These are phyloP conservation scores for Rosalia funebris DNA, from an alignment of 2,888 invertebrate species.

Conservation along the genomic window DNA sequence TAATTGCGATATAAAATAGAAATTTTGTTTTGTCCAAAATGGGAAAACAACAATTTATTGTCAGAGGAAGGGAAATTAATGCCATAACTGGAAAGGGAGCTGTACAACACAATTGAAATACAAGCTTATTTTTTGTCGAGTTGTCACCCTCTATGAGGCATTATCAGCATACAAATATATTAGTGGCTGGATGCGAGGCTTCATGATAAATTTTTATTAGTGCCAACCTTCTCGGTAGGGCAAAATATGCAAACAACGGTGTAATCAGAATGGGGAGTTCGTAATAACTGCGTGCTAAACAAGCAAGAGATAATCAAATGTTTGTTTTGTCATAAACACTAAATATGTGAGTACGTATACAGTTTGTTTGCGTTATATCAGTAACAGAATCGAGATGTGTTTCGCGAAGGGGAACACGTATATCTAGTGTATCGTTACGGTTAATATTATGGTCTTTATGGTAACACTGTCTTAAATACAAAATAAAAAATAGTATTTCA, in stretches of 20 bases:
- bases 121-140: not conserved
- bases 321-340: not conserved
- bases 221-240: not conserved
- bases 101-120: no score
- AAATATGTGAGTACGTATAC: not conserved
- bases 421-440: no score
- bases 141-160: not conserved
- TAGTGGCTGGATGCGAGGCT: not conserved
- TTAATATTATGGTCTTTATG: no score
- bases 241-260: conserved; percentile 12
- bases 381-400: no score
- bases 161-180: conserved; percentile 2
- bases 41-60: no score
- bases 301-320: conserved; percentile 8
- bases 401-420: not conserved
- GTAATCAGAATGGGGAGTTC: not conserved
- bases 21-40: no score
- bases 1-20: no score
- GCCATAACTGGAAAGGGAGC: no score
- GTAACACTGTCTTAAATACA: no score
- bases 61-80: no score
- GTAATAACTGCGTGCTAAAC: conserved; percentile 8
- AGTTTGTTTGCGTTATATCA: not conserved
- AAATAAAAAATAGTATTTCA: no score
- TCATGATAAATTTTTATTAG: conserved; percentile 4